These are phyloP conservation scores for Hydractinia symbiolongicarpus DNA, from an alignment of 30 jellyfish, hydroid and myxozoan genomes.

Conservation along the genomic window DNA sequence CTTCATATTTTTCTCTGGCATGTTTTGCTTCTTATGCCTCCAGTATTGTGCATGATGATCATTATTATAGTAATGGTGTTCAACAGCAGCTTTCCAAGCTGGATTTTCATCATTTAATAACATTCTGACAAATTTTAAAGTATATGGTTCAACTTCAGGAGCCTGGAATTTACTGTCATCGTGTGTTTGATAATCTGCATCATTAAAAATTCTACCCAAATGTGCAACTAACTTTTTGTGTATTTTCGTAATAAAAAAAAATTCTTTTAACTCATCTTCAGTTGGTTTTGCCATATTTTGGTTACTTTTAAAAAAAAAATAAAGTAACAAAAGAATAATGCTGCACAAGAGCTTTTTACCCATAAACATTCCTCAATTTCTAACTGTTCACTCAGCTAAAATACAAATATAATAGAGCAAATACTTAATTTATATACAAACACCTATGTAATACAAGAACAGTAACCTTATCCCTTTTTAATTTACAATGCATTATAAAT, in stretches of 20 bases:
- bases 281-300: background rate
- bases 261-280: background rate
- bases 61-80: slow-evolving; percentile 7
- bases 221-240: slow-evolving; percentile 10
- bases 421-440: too few species aligned
- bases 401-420: too few species aligned
- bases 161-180: slow-evolving; percentile 9
- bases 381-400: too few species aligned
- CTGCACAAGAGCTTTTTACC: too few species aligned
- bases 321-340: too few species aligned
- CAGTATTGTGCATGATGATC: slow-evolving; percentile 20
- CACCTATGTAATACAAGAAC: too few species aligned
- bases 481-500: too few species aligned
- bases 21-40: background rate
- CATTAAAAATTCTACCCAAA: slow-evolving; percentile 17
- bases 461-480: too few species aligned
- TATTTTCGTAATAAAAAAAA: slow-evolving; percentile 16
- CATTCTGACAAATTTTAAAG: background rate
- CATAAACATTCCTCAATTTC: too few species aligned
- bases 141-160: slow-evolving; percentile 18
- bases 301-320: too few species aligned
- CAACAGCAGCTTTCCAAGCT: background rate
- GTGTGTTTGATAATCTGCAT: slow-evolving; percentile 10
- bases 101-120: slow-evolving; percentile 6
- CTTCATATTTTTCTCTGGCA: slow-evolving; percentile 2